Percentiles rank a stretch among this genome's conserved stretches.
Conservation (phyloP, 2,797 vertebrate species). For the Cyprinodon diabolis region DNA sequence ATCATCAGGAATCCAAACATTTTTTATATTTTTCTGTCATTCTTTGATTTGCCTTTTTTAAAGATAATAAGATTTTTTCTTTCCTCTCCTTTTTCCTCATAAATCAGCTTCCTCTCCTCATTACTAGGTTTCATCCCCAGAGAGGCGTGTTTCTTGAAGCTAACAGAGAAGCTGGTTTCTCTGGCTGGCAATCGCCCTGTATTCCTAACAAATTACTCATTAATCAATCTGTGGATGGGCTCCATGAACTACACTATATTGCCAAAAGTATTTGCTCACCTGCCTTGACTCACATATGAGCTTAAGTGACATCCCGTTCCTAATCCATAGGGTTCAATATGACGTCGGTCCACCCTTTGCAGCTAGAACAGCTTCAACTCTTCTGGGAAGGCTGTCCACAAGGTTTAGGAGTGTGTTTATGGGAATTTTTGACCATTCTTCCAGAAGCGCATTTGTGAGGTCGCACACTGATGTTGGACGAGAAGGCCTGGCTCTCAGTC, state of each 20-base stretch:
- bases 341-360: too few species aligned
- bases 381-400: too few species aligned
- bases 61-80: conserved; percentile 21
- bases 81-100: conserved; percentile 20
- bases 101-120: conserved; percentile 13
- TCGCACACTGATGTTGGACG: too few species aligned
- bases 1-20: conserved; percentile 23
- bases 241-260: not conserved
- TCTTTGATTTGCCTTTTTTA: conserved; percentile 31
- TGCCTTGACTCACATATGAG: too few species aligned
- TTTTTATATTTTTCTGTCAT: conserved; percentile 6
- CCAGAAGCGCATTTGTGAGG: too few species aligned
- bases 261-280: too few species aligned
- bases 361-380: too few species aligned
- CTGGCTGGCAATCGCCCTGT: conserved; percentile 19
- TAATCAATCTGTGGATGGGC: conserved; percentile 36
- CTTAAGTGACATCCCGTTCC: too few species aligned
- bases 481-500: too few species aligned
- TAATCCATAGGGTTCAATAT: too few species aligned
- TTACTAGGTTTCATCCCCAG: conserved; percentile 17
- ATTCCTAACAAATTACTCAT: conserved; percentile 31
- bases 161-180: conserved; percentile 56
- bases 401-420: too few species aligned
- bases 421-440: too few species aligned
- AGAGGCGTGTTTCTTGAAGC: conserved; percentile 38